phyloP scores from a whole-genome alignment of 2,888 invertebrate species.

The Lithophane semibrunnea region DNA sequence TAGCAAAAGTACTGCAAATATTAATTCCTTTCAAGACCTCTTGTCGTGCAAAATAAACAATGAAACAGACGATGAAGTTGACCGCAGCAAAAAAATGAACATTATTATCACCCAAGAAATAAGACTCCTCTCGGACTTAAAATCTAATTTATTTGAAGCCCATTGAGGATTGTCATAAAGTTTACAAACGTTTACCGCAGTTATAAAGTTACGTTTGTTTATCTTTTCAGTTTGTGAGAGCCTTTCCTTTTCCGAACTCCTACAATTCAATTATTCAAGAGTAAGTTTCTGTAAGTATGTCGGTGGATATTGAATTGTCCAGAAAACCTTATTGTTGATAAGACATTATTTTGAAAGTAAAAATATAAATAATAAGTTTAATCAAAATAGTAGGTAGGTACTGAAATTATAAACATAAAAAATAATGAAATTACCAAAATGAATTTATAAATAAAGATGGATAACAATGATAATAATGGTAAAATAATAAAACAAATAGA shows the following conservation, averaged over 20 bases:
- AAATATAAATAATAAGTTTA: not conserved
- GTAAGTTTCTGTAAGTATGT: slow-evolving; percentile 13
- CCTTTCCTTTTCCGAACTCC: slow-evolving; percentile 16
- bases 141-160: slow-evolving; percentile 57
- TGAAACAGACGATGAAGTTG: not conserved
- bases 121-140: slow-evolving; percentile 19
- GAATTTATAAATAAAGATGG: not conserved
- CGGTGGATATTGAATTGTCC: not conserved
- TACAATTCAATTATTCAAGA: slow-evolving; percentile 36
- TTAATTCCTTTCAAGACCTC: not conserved
- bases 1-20: not conserved
- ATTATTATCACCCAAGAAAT: slow-evolving; percentile 13
- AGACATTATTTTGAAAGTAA: not conserved
- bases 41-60: slow-evolving; percentile 20
- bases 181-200: slow-evolving; percentile 49
- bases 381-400: not conserved
- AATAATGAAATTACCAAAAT: slow-evolving; percentile 1
- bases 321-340: not conserved
- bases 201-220: slow-evolving; percentile 47
- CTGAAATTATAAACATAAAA: not conserved
- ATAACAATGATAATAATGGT: not conserved
- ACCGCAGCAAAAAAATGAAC: slow-evolving; percentile 16
- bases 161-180: slow-evolving; percentile 50
- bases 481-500: slow-evolving; percentile 25
- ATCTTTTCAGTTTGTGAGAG: slow-evolving; percentile 23